Base-by-base conservation (phyloP, 1,140 invertebrate species). In the Achatina immaculata region DNA sequence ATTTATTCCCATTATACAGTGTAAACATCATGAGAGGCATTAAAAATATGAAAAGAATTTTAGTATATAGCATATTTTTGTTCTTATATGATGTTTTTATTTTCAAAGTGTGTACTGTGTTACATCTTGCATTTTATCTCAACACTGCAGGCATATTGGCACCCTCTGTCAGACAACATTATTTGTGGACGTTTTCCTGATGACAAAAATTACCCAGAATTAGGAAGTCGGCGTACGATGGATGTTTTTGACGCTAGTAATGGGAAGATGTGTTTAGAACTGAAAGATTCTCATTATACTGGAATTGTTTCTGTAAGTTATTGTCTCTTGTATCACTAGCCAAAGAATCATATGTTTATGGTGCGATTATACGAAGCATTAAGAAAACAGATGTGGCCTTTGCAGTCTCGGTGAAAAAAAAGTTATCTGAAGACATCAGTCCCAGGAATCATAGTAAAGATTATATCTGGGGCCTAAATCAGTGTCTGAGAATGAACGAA, bases 141-240 rank as follows among this genome's bases (percentile, higher is more conserved):
- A n/a, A 51, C 36, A 78, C 71, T 87, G 2, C 77, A 92, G 89
- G 91, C 91, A 21, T 83, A 84, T 16, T 92, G 91, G 91, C 89
- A 91, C 81, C 91, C 91, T 7, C 80, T 91, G 34, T 83, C 87
- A 76, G 91, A 92, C 81, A 73, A 91, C 38, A 86, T 90, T 28
- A 88, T 91, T 3, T 87, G 90, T 73, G 91, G 91, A 0, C 82
- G 90, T 24, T 91, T 91, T 81, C 91, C 90, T 21, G 85, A 83
- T 14, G 83, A 88, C 24, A 79, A 82, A 58, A 85, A 83, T 36
- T 87, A 86, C 58, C 75, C 74, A 19, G 78, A 85, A 1, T 34
- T 48, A 14, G 82, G 79, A 24, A 87, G 90, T 62, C 73, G 74
- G 28, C 78, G 90, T n/a, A 86, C 83, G 40, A 84, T 91, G 43